These are phyloP conservation scores for Magallana gigas DNA, from an alignment of 1,140 invertebrate genomes.

Conservation along the genomic window DNA sequence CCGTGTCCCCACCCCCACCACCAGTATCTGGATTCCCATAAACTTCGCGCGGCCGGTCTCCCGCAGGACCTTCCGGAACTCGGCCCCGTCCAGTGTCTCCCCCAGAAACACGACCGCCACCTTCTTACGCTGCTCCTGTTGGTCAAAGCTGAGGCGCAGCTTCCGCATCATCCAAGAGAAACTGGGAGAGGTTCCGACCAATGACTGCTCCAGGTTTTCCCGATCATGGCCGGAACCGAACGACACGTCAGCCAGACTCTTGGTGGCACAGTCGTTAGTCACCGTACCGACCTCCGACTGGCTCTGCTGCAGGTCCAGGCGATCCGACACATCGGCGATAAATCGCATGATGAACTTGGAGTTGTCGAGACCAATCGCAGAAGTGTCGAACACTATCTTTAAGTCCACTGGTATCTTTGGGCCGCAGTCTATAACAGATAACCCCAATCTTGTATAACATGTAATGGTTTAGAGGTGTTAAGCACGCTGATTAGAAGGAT, in stretches of 20 bases:
- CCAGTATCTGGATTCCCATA: constrained; percentile 31
- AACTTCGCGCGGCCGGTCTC: constrained; percentile 34
- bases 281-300: constrained; percentile 18
- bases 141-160: constrained; percentile 14
- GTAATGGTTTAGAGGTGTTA: no score
- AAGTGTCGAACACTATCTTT: constrained; percentile 26
- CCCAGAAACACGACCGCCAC: constrained; percentile 32
- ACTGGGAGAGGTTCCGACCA: neutral
- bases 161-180: constrained; percentile 8
- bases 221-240: constrained; percentile 37
- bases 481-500: no score
- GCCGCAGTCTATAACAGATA: constrained; percentile 19
- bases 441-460: neutral
- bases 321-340: constrained; percentile 5
- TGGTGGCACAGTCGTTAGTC: constrained; percentile 18
- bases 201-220: neutral
- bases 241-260: neutral
- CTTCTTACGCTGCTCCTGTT: constrained; percentile 13
- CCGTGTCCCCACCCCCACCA: constrained; percentile 29
- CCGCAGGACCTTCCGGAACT: constrained; percentile 32
- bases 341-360: constrained; percentile 41
- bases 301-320: constrained; percentile 29
- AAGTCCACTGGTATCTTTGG: constrained; percentile 21
- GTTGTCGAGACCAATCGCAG: constrained; percentile 42
- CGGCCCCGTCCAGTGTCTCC: constrained; percentile 17